A percentile compares a stretch with the other conserved stretches of the same genome.
These are phyloP conservation scores for Ophion costatus DNA, from an alignment of 2,888 invertebrate genomes.

Conservation along the genomic window DNA sequence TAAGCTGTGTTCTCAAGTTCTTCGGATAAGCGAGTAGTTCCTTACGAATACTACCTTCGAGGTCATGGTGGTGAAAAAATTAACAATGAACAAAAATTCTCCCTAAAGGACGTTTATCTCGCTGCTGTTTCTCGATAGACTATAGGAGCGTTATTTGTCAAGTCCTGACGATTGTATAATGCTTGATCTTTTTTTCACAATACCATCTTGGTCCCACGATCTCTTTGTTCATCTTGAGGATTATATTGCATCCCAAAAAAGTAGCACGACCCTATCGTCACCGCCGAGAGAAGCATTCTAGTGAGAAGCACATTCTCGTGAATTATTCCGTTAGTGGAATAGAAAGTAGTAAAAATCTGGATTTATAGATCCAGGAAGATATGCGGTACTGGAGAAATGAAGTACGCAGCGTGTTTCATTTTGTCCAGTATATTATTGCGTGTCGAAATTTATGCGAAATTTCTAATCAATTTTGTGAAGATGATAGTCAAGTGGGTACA, in stretches of 20 bases:
- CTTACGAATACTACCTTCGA: conserved; percentile 23
- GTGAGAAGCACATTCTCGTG: neutral
- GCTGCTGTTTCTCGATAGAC: conserved; percentile 31
- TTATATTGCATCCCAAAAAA: neutral
- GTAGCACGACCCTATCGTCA: neutral
- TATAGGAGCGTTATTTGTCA: conserved; percentile 28
- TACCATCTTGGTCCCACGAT: neutral
- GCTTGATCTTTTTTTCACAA: neutral
- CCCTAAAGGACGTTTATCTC: conserved; percentile 44
- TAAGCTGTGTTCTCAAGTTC: conserved; percentile 3
- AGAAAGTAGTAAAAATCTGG: conserved; percentile 10
- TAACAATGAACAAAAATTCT: conserved; percentile 16
- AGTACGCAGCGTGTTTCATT: too few relatives aligned
- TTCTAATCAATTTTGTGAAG: conserved; percentile 13
- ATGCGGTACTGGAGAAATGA: too few relatives aligned
- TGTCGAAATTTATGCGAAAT: conserved; percentile 21
- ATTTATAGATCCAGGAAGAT: too few relatives aligned
- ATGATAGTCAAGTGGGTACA: too few relatives aligned
- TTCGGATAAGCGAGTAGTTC: conserved; percentile 8
- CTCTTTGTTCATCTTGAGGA: neutral
- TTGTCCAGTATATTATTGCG: too few relatives aligned
- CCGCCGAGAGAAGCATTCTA: neutral
- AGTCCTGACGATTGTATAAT: too few relatives aligned
- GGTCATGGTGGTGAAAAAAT: conserved; percentile 17
- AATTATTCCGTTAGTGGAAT: conserved; percentile 48